Base-by-base conservation (phyloP, 1,140 invertebrate species). In the Caerostris extrusa region DNA sequence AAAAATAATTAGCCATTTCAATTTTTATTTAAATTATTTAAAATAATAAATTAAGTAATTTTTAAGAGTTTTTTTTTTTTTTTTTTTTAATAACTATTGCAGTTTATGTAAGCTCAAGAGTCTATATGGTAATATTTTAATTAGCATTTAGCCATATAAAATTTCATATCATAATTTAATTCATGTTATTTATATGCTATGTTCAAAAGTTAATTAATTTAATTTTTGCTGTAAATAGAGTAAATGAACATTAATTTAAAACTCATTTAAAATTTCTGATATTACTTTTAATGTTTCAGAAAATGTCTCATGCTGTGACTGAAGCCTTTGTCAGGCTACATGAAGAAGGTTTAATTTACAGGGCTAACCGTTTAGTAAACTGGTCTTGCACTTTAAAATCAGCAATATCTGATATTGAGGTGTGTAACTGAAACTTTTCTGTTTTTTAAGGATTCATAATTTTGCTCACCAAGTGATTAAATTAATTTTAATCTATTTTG, bases 351-450 rank as follows among this genome's bases (percentile, higher is more conserved):
- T 97, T 98, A 88, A 99, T 99, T 95, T 99, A 99, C 96, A 97
- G 99, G 17, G 98, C 97, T 77, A 98, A 98, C 94, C 96, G 99
- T 56, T 96, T 99, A 7, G 99, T 99, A 0, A 99, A 99, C 96
- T 99, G 99, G 99, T 99, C 98, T 0, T 99, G 99, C 96, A 97
- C 98, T 3, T 96, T 99, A 3, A 98, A 99, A 95, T 99, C 98
- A 93, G 99, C 99, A 14, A 99, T 99, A 94, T 99, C 99, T 10
- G 99, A 99, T 96, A 99, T 99, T 95, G 99, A 99, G 96, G 94
- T 94, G 58, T 69, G 55, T 77, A 71, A 55, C 58, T 64, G 7
- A 0, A 7, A 55, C 12, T 2, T 14, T 64, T 64, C 5, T 64
- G 10, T 14, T 14, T 3, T 5, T 14, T 19, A 58, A 19, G 0